Percentiles rank a stretch among this genome's conserved stretches.
Evolutionary conservation across 2,888 invertebrate species (phyloP).

Genomic region (Stegophylla sp.): DNA sequence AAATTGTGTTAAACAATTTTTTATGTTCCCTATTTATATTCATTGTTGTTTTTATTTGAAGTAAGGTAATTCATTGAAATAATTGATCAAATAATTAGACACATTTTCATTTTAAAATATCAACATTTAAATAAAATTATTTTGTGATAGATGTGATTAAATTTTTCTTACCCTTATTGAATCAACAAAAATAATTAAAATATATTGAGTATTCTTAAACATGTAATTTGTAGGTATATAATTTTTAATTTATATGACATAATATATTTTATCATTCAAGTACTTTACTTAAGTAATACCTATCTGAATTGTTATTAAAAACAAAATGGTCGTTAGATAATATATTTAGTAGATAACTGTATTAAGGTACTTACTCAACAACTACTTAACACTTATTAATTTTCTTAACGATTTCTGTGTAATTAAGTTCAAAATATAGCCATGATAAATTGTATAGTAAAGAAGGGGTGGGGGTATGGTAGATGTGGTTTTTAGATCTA

Average conservation of each 20-base stretch:
- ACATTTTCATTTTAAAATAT: too few relatives aligned
- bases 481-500: conserved; percentile 2
- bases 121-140: too few relatives aligned
- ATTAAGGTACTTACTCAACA: neutral
- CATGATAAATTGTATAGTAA: neutral
- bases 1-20: too few relatives aligned
- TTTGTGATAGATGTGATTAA: neutral
- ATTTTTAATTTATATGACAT: conserved; percentile 13
- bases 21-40: too few relatives aligned
- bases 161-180: neutral
- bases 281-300: neutral
- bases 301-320: neutral
- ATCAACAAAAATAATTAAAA: neutral
- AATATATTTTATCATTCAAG: conserved; percentile 13
- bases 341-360: neutral
- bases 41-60: too few relatives aligned
- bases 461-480: conserved; percentile 16
- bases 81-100: too few relatives aligned
- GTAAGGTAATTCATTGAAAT: neutral
- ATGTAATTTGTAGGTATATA: neutral
- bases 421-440: neutral
- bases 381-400: conserved; percentile 5
- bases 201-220: neutral
- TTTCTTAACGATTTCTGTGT: neutral
- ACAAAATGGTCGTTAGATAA: neutral